Evolutionary conservation across 2,797 vertebrate genomes (phyloP).

Genomic region (Octomys mimax): DNA sequence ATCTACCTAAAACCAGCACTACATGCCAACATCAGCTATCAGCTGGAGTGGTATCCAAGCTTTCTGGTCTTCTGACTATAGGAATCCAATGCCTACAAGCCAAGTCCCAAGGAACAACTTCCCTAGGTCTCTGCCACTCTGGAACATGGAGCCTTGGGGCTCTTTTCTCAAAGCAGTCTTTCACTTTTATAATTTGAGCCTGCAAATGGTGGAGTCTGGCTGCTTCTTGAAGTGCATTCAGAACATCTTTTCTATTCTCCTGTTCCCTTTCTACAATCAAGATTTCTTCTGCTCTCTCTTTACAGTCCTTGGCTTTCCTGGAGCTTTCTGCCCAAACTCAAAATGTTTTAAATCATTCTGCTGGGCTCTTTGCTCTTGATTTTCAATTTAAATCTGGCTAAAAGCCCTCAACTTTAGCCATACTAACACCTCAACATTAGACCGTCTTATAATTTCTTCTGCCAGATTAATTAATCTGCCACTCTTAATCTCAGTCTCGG

Average conservation of each 20-base stretch:
- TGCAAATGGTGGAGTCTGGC: background rate
- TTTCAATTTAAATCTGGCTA: background rate
- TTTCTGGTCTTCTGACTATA: background rate
- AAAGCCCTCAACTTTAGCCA: background rate
- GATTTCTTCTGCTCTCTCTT: background rate
- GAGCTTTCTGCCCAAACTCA: background rate
- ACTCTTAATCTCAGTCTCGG: background rate
- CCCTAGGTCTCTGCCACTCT: background rate
- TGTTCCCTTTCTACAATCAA: background rate
- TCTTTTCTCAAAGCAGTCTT: background rate
- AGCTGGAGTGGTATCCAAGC: background rate
- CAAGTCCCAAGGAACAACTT: background rate
- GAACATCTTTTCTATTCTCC: background rate
- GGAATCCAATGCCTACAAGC: background rate
- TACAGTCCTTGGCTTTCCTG: background rate
- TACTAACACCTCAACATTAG: background rate
- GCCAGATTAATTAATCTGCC: background rate
- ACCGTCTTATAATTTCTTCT: background rate
- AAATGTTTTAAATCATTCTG: background rate
- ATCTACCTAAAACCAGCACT: background rate
- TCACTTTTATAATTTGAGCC: background rate
- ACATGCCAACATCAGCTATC: background rate
- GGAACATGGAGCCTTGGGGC: background rate
- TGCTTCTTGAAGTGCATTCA: background rate
- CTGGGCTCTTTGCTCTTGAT: background rate